Evolutionary conservation across 2,113 vertebrate genomes (phyloP), one percentile per base, ranked within the genome.

Genomic region (Suncus etruscus): DNA sequence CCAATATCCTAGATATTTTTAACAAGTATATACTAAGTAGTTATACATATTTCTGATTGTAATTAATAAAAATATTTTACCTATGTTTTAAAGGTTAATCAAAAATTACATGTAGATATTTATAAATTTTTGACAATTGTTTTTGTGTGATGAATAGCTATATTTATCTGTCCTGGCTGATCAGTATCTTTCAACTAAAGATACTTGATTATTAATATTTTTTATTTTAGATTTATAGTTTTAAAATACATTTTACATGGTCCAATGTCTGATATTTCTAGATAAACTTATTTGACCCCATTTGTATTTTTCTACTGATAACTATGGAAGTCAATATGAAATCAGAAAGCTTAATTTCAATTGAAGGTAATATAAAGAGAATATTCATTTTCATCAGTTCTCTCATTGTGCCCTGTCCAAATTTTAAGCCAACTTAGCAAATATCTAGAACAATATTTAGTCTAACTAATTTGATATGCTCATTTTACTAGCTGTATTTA

Each of bases 401-500:
- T 22, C 27, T 54, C 25, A 27, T 68, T 47, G 2, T 5, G 16
- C 18, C 11, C 83, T 75, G 5, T 1, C 11, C 63, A 83, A 65
- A 80, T 9, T 32, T 61, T 48, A 87, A 16, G 6, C 22, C n/a
- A 83, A 29, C 48, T 50, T 95, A 11, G 6, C 39, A 75, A 81
- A 83, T 4, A 68, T 29, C 8, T 86, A 74, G 50, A 83, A 77
- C 3, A 86, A 20, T 78, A 47, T 66, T 83, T 91, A 39, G 27
- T 74, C 6, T 74, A 51, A 1, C 1, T 39, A 79, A 91, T 69
- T 68, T 10, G 47, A 11, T 90, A 8, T 47, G 8, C 69, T 63
- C 11, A n/a, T 70, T 92, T 69, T 78, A 22, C 69, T 69, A 54
- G 22, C 45, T 91, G 1, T 32, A 63, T 83, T 74, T 83, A 89